Evolutionary conservation across 2,888 invertebrate species (phyloP).

Genomic region (Scotopteryx bipunctaria): DNA sequence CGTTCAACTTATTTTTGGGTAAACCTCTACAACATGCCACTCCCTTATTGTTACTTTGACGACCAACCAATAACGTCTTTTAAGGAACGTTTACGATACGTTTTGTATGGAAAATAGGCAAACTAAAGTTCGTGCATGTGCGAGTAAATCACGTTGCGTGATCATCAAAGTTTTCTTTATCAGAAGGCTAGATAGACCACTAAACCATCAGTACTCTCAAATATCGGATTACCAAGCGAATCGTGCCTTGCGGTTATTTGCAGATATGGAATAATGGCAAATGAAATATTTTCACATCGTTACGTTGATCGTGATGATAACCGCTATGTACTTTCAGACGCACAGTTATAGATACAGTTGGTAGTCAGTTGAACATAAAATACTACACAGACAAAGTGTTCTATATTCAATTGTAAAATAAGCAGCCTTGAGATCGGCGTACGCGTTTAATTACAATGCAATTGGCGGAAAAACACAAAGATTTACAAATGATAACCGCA

Average conservation of each 20-base stretch:
- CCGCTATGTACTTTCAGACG: neutral
- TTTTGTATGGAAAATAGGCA: too few relatives aligned
- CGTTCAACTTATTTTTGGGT: too few relatives aligned
- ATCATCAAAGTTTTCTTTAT: too few relatives aligned
- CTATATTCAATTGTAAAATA: conserved; percentile 4
- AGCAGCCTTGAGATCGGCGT: neutral
- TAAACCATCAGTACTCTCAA: too few relatives aligned
- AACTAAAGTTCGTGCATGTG: too few relatives aligned
- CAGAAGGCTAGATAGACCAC: too few relatives aligned
- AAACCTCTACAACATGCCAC: too few relatives aligned
- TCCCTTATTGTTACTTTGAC: too few relatives aligned
- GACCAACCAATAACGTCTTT: too few relatives aligned
- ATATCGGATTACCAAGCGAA: too few relatives aligned
- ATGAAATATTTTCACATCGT: conserved; percentile 5
- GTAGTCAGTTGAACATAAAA: neutral
- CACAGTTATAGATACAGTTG: neutral
- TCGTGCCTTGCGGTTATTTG: conserved; percentile 16
- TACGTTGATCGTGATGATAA: neutral
- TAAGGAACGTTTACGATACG: too few relatives aligned
- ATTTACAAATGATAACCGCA: conserved; percentile 6
- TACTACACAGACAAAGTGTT: neutral
- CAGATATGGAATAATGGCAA: neutral
- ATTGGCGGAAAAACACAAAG: neutral
- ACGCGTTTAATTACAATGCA: neutral
- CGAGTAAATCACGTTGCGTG: too few relatives aligned